Percentiles rank a stretch among this genome's conserved stretches.
Conservation (phyloP, 2,888 invertebrate genomes). For the Hypena proboscidalis region DNA sequence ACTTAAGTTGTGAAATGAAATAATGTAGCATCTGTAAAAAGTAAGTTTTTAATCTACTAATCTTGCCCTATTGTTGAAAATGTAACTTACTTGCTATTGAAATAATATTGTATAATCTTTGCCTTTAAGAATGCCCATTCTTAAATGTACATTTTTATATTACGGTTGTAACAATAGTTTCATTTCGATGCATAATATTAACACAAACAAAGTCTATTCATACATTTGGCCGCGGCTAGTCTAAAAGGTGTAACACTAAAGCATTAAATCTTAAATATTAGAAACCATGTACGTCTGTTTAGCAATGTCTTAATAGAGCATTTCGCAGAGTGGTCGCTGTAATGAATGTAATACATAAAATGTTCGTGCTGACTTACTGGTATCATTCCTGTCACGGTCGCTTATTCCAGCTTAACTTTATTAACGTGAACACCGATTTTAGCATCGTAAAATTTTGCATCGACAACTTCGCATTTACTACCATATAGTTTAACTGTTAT, state of each 20-base stretch:
- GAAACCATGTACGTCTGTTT: slow-evolving; percentile 3
- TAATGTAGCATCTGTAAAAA: no score
- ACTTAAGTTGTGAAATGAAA: no score
- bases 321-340: slow-evolving; percentile 36
- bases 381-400: slow-evolving; percentile 45
- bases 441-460: slow-evolving; percentile 50
- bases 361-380: slow-evolving; percentile 24
- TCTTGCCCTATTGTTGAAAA: no score
- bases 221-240: not conserved
- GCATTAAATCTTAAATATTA: slow-evolving; percentile 1
- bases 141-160: no score
- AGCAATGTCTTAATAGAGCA: slow-evolving; percentile 36
- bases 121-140: no score
- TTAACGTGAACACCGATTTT: slow-evolving; percentile 50
- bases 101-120: no score
- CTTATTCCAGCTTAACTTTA: slow-evolving; percentile 50
- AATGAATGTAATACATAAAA: slow-evolving; percentile 36
- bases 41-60: no score
- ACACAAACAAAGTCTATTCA: not conserved
- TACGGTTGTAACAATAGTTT: no score
- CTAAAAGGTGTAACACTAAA: slow-evolving; percentile 2
- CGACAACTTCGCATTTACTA: slow-evolving; percentile 33
- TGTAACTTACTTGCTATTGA: no score
- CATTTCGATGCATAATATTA: not conserved
- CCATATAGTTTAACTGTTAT: slow-evolving; percentile 17